These are phyloP conservation scores for Cheilosia vulpina DNA, from an alignment of 2,888 invertebrate genomes.

Conservation along the genomic window DNA sequence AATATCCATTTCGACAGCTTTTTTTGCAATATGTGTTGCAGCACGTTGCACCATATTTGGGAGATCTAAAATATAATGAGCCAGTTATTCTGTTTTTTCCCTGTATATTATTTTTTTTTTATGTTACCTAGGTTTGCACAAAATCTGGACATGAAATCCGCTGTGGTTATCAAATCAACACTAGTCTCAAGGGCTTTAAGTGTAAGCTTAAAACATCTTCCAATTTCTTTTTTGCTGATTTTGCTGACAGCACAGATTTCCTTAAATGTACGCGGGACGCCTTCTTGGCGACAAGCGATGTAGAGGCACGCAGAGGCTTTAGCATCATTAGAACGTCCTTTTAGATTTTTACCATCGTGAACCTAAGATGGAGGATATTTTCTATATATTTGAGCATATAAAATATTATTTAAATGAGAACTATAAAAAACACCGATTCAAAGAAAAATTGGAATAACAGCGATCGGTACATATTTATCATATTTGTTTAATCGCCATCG, in stretches of 20 bases:
- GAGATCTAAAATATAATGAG: conserved; percentile 82
- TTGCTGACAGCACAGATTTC: conserved; percentile 99
- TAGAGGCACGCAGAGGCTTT: conserved; percentile 99
- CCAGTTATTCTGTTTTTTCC: background rate
- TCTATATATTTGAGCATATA: background rate
- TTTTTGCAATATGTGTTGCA: conserved; percentile 98
- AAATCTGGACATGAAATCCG: conserved; percentile 99
- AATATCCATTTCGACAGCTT: conserved; percentile 98
- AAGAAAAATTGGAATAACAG: too few species aligned
- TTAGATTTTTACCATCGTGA: conserved; percentile 97
- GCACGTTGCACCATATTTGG: conserved; percentile 95
- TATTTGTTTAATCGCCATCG: too few species aligned
- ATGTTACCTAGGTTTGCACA: conserved; percentile 93
- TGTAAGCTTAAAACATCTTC: conserved; percentile 98
- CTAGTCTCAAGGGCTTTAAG: conserved; percentile 98
- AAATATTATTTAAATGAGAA: too few species aligned
- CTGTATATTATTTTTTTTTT: background rate
- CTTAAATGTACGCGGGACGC: conserved; percentile 99
- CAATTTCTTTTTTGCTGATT: conserved; percentile 99
- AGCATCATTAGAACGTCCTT: conserved; percentile 98
- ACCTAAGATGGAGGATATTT: conserved; percentile 84
- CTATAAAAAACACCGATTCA: too few species aligned
- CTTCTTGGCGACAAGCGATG: conserved; percentile 99
- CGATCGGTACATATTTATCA: too few species aligned
- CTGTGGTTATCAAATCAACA: conserved; percentile 98